phyloP scores from a whole-genome alignment of 2,113 vertebrate species.

The Emydura subglobosa region DNA sequence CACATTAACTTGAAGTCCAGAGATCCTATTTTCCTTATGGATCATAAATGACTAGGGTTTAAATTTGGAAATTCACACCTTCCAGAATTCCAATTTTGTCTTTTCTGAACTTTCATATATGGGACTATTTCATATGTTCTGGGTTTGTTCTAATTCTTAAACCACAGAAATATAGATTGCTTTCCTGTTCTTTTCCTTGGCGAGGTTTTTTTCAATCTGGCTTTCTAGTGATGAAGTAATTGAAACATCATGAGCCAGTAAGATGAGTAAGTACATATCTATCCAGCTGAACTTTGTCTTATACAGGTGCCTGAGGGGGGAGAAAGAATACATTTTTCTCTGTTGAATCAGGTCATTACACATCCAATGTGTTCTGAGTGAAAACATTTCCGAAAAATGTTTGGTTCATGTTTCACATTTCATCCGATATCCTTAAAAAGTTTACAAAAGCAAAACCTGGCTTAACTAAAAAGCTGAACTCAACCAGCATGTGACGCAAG shows the following conservation, averaged over 20 bases:
- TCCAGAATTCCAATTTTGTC: neutral
- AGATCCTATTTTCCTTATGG: neutral
- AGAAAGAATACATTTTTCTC: slow-evolving; percentile 47
- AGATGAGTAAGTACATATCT: slow-evolving; percentile 59
- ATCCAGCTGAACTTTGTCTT: slow-evolving; percentile 54
- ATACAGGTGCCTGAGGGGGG: slow-evolving; percentile 12
- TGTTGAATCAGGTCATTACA: slow-evolving; percentile 48
- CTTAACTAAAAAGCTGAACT: slow-evolving; percentile 68
- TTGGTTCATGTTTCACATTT: slow-evolving; percentile 67
- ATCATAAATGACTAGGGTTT: neutral
- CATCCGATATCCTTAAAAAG: slow-evolving; percentile 63
- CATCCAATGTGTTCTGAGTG: slow-evolving; percentile 48
- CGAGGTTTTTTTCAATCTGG: slow-evolving; percentile 3
- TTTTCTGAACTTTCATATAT: neutral
- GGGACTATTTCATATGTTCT: neutral
- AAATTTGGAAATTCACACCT: neutral
- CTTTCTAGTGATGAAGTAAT: slow-evolving; percentile 35
- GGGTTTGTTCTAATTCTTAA: slow-evolving; percentile 25
- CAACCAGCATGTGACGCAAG: slow-evolving; percentile 59
- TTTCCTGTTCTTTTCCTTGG: slow-evolving; percentile 3
- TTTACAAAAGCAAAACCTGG: slow-evolving; percentile 67
- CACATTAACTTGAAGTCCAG: neutral
- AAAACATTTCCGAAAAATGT: slow-evolving; percentile 64
- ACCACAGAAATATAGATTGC: neutral
- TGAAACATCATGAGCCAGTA: slow-evolving; percentile 52